Evolutionary conservation across 2,113 vertebrate genomes (phyloP).

Genomic region (Tychaedon coryphoeus): DNA sequence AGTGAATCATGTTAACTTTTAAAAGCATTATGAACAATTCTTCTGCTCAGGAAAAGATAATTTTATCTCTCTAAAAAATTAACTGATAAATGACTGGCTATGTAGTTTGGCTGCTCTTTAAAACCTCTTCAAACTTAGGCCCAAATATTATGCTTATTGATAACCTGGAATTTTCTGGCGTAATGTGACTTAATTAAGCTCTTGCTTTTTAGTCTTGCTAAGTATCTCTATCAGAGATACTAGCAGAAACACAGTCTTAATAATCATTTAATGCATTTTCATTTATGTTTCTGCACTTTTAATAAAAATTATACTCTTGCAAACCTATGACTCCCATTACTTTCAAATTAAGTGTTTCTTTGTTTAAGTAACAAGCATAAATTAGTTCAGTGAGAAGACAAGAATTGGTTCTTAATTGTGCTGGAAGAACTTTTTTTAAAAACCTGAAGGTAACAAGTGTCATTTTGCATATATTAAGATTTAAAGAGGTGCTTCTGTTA

Average conservation of each 20-base stretch:
- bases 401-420: conserved; percentile 25
- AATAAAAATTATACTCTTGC: not conserved
- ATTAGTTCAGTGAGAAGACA: not conserved
- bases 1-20: not conserved
- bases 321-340: not conserved
- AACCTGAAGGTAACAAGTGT: conserved; percentile 9
- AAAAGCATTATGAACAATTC: not conserved
- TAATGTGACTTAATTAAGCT: not conserved
- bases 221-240: not conserved
- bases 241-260: not conserved
- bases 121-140: not conserved
- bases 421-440: not conserved
- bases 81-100: not conserved
- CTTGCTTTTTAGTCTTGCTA: not conserved
- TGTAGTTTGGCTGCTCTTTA: not conserved
- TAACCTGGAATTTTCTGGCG: not conserved
- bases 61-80: not conserved
- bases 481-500: conserved; percentile 35
- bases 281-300: not conserved
- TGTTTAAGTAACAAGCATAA: not conserved
- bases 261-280: not conserved
- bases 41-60: not conserved
- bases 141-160: not conserved
- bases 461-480: conserved; percentile 59
- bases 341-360: not conserved